Base-by-base conservation (phyloP, 1,140 invertebrate species). In the Armadillidium nasatum region DNA sequence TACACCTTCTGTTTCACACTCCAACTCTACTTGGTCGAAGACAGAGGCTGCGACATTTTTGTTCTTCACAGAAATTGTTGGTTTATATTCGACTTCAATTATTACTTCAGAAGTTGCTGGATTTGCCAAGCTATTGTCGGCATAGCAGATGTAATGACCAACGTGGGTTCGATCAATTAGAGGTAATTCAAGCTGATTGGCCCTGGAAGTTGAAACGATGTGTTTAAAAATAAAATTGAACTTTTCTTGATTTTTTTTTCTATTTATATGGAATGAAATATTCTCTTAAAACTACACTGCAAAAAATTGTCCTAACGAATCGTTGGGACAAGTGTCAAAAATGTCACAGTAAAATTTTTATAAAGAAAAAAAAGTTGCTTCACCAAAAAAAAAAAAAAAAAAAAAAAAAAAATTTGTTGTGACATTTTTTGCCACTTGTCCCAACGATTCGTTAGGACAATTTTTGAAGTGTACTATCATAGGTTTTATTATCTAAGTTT, bases 131-230 rank as follows among this genome's bases (percentile, higher is more conserved):
- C 74, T 69, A 13, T 80, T 80, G 75, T 80, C 77, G 10, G 79
- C 79, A 66, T 80, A 75, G 46, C 79, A 80, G 7, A 80, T 72
- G n/a, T 80, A 80, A 43, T 72, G 75, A 6, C 79, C 79, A 4
- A 44, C n/a, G 75, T 80, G 79, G 13, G 72, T 54, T 0, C 70
- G 46, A 11, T 80, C 75, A 11, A 80, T 71, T 10, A 60, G 66
- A 0, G 79, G 79, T 4, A 80, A 68, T 50, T 80, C 79, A 21
- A 80, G 44, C 70, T 78, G 79, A 75, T 80, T 80, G n/a, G 77
- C 72, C 72, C 79, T 80, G 75, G 11, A n/a, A n/a, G n/a, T n/a
- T n/a, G n/a, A n/a, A n/a, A 7, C 13, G 44, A 10, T 22, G 43
- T 22, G 11, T 33, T 44, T 13, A 33, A 13, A 23, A 33, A 3